Conservation (phyloP, 2,797 vertebrate species). For the Bryconaethiops microstoma region DNA sequence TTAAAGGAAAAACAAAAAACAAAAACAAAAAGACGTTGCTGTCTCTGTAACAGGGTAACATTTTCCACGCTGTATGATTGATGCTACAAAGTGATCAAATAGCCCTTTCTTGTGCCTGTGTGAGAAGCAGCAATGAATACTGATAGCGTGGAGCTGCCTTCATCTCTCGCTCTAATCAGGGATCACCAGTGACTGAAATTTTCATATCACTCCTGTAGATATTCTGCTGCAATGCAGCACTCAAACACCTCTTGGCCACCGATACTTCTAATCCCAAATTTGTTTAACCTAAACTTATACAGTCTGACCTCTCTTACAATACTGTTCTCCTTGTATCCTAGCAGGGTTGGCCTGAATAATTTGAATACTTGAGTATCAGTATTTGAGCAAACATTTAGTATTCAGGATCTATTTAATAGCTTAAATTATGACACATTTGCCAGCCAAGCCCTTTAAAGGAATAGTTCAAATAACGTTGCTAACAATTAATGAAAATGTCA, state of each 20-base stretch:
- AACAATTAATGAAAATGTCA: too few relatives aligned
- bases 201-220: conserved; percentile 50
- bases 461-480: too few relatives aligned
- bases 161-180: conserved; percentile 57
- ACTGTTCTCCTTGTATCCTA: background rate
- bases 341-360: background rate
- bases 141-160: conserved; percentile 48
- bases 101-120: conserved; percentile 62
- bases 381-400: too few relatives aligned
- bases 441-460: too few relatives aligned
- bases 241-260: conserved; percentile 39
- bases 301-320: background rate
- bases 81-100: conserved; percentile 63
- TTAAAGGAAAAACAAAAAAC: conserved; percentile 2
- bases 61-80: conserved; percentile 52
- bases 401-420: too few relatives aligned
- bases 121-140: conserved; percentile 57
- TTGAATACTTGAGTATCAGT: too few relatives aligned
- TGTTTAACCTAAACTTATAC: conserved; percentile 5
- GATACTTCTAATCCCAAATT: conserved; percentile 10
- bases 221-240: conserved; percentile 59
- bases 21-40: conserved; percentile 48
- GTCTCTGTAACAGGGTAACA: conserved; percentile 43
- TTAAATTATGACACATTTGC: too few relatives aligned
- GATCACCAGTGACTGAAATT: conserved; percentile 59